Base-by-base conservation (phyloP, 2,888 invertebrate species). In the Lepidochrysops patricia region DNA sequence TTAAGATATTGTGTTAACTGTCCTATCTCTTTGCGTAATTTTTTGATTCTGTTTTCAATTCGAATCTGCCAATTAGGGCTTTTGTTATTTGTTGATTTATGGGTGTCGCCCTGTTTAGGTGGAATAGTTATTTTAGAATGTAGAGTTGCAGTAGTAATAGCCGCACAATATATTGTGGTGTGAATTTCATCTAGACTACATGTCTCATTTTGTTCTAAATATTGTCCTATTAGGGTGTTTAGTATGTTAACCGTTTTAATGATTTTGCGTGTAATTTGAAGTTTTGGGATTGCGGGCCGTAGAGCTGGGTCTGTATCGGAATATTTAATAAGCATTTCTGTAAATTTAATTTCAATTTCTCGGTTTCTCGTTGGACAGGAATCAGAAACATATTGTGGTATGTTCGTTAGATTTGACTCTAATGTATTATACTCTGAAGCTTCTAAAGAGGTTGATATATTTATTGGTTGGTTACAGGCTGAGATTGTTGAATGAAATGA, bases 71-170 rank as follows among this genome's bases (percentile, higher is more conserved):
- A 49, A 19, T 23, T 49, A 7, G 49, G 49, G 49, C 12, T 49
- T 7, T 4, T 48, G 2, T 15, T 2, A 23, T 49, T 23, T 49
- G 19, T 23, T 19, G 23, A 19, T 49, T 49, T 49, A 25, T 25
- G 23, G 56, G 26, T 25, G 9, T 7, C 48, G 57, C 57, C 13
- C 59, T 56, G 37, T 59, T 26, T n/a, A 12, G 12, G 12, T n/a
- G 9, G n/a, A 4, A 50, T 62, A 34, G 29, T 59, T 19, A 9
- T 50, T 50, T 59, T 62, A 25, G 54, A 7, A 19, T 54, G 32
- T 32, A 32, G 1, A 13, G 32, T 54, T 54, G 32, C 9, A 4
- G 27, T 4, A 1, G 54, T 54, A 6, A 32, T 13, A 12, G 57
- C 57, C 1, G 34, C 57, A 19, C 35, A 19, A 34, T 57, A 57